Conservation (phyloP, 2,888 invertebrate genomes). For the Athalia cordata region DNA sequence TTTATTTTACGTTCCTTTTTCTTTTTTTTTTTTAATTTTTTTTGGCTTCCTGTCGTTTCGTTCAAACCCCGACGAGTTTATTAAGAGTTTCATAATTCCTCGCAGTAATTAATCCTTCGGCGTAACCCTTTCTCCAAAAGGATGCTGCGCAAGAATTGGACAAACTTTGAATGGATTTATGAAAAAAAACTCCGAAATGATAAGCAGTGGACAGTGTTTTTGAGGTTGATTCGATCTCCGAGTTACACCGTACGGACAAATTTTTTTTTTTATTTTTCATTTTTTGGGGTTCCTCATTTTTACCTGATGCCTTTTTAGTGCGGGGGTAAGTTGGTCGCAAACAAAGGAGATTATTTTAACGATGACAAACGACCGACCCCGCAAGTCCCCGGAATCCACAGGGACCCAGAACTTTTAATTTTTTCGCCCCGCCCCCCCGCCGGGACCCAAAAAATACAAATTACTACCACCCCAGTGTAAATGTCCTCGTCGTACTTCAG, state of each 20-base stretch:
- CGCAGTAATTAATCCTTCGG: slow-evolving; percentile 22
- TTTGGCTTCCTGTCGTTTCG: neutral
- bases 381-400: slow-evolving; percentile 44
- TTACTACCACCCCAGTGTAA: slow-evolving; percentile 59
- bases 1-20: neutral
- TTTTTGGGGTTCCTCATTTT: slow-evolving; percentile 27
- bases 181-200: slow-evolving; percentile 25
- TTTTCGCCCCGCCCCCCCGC: slow-evolving; percentile 61
- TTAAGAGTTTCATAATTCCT: slow-evolving; percentile 19
- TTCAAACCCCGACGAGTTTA: slow-evolving; percentile 1
- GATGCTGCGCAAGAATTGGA: too few relatives aligned
- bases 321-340: slow-evolving; percentile 41
- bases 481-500: slow-evolving; percentile 54
- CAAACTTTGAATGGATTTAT: slow-evolving; percentile 10
- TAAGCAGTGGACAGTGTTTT: slow-evolving; percentile 40
- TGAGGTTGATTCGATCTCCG: slow-evolving; percentile 41
- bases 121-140: too few relatives aligned
- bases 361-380: slow-evolving; percentile 65
- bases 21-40: neutral
- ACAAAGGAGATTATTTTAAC: slow-evolving; percentile 66
- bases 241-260: slow-evolving; percentile 18
- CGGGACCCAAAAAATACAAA: slow-evolving; percentile 60
- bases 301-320: slow-evolving; percentile 40
- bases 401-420: slow-evolving; percentile 62
- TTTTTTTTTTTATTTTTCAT: too few relatives aligned